Evolutionary conservation across 2,113 vertebrate species (phyloP), one percentile per base, ranked within the genome.

Genomic region (Lutjanus erythropterus): DNA sequence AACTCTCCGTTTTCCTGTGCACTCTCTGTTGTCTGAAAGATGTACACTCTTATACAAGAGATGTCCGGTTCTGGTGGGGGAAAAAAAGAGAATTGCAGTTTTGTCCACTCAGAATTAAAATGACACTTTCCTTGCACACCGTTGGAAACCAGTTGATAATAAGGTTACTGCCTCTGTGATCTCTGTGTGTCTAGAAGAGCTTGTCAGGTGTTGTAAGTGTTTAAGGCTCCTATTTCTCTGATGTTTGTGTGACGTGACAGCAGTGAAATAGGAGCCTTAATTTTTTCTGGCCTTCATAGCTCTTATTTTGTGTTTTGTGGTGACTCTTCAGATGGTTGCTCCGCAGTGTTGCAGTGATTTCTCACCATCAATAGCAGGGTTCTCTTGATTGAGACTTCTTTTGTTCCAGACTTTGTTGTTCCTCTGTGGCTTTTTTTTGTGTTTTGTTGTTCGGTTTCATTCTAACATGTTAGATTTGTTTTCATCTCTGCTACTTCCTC

Each of bases 1-100:
- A 91, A 91, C 78, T 72, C 62, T 76, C 37, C 33, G 49, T 87
- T 88, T 78, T 77, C 56, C 78, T 86, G 81, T 85, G 55, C 42
- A 1, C 69, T 68, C 80, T 84, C 47, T 12, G 64, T 70, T 25
- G 41, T 82, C 44, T 53, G 61, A 71, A 65, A 78, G 41, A 64
- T 37, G 62, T 52, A 47, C 6, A 47, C 19, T 9, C 46, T 15
- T 27, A 37, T 21, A 53, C 11, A 15, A 42, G 52, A 76, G 67
- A 79, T 62, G 49, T 35, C 27, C 3, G 27, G 29, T 47, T 80
- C 33, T 59, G n/a, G 25, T 71, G 75, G 16, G 21, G 21, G 14
- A 44, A 4, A 25, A 72, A 76, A 68, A 53, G 29, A 70, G 23
- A 71, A 68, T 46, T 15, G 8, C 16, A 31, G 15, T 49, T 79